Conservation (phyloP, 2,113 vertebrate genomes). For the Tetraodon nigroviridis region DNA sequence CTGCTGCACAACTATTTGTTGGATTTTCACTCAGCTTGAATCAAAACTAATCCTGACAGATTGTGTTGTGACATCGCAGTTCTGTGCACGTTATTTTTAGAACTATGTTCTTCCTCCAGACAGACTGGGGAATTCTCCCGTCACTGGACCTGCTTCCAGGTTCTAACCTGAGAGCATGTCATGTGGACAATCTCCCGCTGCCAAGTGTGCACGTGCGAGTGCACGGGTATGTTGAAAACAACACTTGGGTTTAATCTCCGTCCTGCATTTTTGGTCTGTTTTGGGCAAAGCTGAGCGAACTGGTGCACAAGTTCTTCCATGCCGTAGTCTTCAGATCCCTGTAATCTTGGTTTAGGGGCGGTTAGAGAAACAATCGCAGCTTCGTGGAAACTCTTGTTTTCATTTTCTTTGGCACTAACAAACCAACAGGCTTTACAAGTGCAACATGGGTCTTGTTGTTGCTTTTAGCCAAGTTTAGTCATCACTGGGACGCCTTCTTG, state of each 20-base stretch:
- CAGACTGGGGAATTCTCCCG: no score
- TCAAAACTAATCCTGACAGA: no score
- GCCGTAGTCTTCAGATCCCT: slow-evolving; percentile 5
- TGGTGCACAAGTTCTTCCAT: slow-evolving; percentile 2
- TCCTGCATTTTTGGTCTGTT: background rate
- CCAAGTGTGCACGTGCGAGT: background rate
- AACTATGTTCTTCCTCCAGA: no score
- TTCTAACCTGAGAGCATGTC: no score
- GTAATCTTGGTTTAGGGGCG: slow-evolving; percentile 5
- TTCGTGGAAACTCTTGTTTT: slow-evolving; percentile 9
- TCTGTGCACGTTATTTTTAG: no score
- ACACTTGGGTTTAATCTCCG: background rate
- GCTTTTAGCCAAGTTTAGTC: background rate
- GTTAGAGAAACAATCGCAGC: slow-evolving; percentile 14
- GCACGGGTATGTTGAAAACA: background rate
- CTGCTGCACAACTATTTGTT: no score
- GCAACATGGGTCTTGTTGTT: background rate
- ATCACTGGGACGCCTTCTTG: background rate
- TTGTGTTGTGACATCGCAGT: no score
- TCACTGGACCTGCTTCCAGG: no score
- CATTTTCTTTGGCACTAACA: slow-evolving; percentile 2
- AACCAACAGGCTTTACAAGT: slow-evolving; percentile 1
- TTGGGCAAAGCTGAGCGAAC: background rate
- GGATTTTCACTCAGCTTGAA: no score
- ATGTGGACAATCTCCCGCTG: no score